These are phyloP conservation scores for Perizoma flavofasciatum DNA, from an alignment of 2,888 invertebrate genomes.

Conservation along the genomic window DNA sequence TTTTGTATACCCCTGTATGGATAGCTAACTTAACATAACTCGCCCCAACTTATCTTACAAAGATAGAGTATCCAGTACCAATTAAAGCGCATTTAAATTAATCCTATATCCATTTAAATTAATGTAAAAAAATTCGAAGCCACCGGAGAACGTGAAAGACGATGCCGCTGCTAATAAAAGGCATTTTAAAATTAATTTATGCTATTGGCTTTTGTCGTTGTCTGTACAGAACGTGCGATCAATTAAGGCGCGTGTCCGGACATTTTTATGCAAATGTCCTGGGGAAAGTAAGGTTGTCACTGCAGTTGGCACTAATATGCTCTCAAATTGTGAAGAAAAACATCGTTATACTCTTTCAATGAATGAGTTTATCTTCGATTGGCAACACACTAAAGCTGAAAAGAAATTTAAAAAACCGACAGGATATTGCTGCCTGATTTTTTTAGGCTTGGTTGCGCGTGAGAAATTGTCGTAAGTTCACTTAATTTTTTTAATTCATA, in stretches of 20 bases:
- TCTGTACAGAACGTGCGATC: slow-evolving; percentile 52
- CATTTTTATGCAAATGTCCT: slow-evolving; percentile 76
- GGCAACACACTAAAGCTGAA: too few relatives aligned
- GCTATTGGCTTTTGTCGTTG: slow-evolving; percentile 32
- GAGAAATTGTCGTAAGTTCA: too few relatives aligned
- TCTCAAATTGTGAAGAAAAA: background rate
- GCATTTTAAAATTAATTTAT: slow-evolving; percentile 37
- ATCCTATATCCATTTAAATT: slow-evolving; percentile 23
- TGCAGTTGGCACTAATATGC: background rate
- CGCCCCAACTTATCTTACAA: slow-evolving; percentile 18
- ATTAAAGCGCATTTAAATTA: slow-evolving; percentile 27
- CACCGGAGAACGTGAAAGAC: slow-evolving; percentile 30
- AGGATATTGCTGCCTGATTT: too few relatives aligned
- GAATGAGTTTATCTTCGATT: too few relatives aligned
- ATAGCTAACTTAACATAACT: slow-evolving; percentile 21
- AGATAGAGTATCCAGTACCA: slow-evolving; percentile 23
- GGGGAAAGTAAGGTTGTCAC: slow-evolving; percentile 30
- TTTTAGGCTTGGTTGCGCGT: too few relatives aligned
- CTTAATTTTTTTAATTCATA: too few relatives aligned
- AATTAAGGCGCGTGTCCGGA: slow-evolving; percentile 74
- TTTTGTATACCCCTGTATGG: slow-evolving; percentile 8
- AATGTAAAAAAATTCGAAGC: slow-evolving; percentile 28
- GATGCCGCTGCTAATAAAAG: slow-evolving; percentile 37
- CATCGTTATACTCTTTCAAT: background rate
- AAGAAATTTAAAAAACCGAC: too few relatives aligned